Evolutionary conservation across 2,888 invertebrate species (phyloP).

Genomic region (Euspilapteryx auroguttella): DNA sequence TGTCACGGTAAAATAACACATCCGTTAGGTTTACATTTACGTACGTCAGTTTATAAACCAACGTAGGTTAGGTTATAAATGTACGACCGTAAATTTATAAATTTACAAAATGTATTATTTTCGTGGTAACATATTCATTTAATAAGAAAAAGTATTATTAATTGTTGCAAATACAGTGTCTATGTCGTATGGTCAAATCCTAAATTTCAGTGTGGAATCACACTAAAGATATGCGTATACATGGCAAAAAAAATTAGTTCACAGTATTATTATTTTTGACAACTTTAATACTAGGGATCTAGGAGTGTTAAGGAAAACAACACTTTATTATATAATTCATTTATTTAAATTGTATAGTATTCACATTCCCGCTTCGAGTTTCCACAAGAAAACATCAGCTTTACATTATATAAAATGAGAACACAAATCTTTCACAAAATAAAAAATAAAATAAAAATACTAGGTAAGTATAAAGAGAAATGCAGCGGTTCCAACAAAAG

Average conservation of each 20-base stretch:
- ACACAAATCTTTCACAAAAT: slow-evolving; percentile 44
- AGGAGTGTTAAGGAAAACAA: not conserved
- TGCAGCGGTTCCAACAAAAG: slow-evolving; percentile 44
- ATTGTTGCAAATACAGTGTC: no score
- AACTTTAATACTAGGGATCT: not conserved
- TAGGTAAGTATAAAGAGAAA: slow-evolving; percentile 48
- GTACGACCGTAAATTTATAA: no score
- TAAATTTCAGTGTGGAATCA: no score
- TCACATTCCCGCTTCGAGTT: slow-evolving; percentile 54
- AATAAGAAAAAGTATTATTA: no score
- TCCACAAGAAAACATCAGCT: slow-evolving; percentile 45
- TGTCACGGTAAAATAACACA: no score
- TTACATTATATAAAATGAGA: slow-evolving; percentile 49
- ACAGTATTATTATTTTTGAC: not conserved
- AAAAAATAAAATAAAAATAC: no score
- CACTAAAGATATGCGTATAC: not conserved
- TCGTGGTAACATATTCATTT: no score
- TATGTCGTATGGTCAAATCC: no score
- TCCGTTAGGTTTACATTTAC: no score
- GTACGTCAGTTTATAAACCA: no score
- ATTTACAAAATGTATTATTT: no score
- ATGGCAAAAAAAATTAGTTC: not conserved
- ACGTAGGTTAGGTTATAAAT: no score
- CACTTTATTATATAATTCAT: slow-evolving; percentile 51
- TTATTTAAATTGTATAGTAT: slow-evolving; percentile 59